Evolutionary conservation across 2,113 vertebrate genomes (phyloP).

Genomic region (Anolis carolinensis): DNA sequence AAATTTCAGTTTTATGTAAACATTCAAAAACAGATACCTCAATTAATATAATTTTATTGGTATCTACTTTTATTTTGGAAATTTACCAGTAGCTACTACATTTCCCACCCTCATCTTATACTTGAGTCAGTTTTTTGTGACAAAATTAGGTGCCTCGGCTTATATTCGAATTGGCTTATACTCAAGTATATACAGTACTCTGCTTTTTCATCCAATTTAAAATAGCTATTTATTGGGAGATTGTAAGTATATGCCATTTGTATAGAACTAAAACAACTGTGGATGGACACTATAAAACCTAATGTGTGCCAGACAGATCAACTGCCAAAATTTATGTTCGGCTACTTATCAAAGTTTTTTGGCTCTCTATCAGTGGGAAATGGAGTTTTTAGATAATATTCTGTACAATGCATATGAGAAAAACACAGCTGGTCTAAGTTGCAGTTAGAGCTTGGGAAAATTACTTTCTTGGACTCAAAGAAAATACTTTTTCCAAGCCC

Average conservation of each 20-base stretch:
- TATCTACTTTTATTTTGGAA: no score
- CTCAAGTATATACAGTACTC: no score
- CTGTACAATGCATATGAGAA: neutral
- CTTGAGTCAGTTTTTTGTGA: no score
- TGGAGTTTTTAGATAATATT: neutral
- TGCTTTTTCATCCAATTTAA: neutral
- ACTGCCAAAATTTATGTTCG: neutral
- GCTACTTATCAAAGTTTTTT: neutral
- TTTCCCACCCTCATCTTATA: no score
- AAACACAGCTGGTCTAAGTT: neutral
- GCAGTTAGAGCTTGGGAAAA: no score
- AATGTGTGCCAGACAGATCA: neutral
- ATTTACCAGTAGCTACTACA: no score
- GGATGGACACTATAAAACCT: neutral
- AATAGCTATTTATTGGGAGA: neutral
- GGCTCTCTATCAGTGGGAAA: neutral
- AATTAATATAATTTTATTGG: no score
- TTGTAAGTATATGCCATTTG: neutral
- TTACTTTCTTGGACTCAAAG: no score
- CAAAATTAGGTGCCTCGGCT: no score
- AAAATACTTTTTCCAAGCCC: neutral
- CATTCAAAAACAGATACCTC: no score
- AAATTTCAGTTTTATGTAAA: no score
- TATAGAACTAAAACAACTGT: neutral
- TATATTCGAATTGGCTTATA: no score